phyloP scores from a whole-genome alignment of 2,888 invertebrate species.

The Syritta pipiens region DNA sequence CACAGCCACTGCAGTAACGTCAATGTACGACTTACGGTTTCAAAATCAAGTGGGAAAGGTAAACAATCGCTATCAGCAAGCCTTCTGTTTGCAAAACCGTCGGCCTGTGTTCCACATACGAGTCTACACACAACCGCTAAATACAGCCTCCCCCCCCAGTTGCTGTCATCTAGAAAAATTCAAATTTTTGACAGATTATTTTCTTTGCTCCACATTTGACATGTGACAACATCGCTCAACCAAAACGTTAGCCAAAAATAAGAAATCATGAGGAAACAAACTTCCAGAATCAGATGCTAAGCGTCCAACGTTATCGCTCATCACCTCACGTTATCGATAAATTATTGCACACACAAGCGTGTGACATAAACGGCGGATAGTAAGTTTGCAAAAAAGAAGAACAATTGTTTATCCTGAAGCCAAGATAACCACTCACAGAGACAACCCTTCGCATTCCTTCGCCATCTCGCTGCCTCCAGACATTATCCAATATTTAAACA shows the following conservation, averaged over 20 bases:
- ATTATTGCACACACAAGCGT: not conserved
- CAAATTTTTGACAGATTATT: too few species aligned
- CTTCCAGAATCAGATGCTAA: too few species aligned
- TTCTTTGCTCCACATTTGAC: too few species aligned
- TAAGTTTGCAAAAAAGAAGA: constrained; percentile 2
- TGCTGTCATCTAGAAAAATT: too few species aligned
- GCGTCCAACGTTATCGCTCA: constrained; percentile 7
- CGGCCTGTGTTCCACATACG: not conserved
- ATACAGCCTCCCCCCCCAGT: too few species aligned
- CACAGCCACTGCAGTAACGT: not conserved
- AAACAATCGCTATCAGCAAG: constrained; percentile 22
- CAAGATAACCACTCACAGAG: not conserved
- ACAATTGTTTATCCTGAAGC: constrained; percentile 10
- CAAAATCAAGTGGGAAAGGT: not conserved
- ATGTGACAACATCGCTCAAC: too few species aligned
- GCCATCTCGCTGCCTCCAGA: constrained; percentile 12
- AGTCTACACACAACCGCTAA: too few species aligned
- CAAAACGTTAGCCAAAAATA: too few species aligned
- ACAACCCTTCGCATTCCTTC: constrained; percentile 22
- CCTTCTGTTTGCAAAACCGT: not conserved
- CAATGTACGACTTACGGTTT: constrained; percentile 9
- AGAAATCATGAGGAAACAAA: too few species aligned
- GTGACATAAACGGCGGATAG: not conserved
- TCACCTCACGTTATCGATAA: constrained; percentile 9
- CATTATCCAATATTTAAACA: constrained; percentile 47